A percentile compares a stretch with the other conserved stretches of the same genome.
Conservation (phyloP, 2,888 invertebrate species). For the Tachina lurida region DNA sequence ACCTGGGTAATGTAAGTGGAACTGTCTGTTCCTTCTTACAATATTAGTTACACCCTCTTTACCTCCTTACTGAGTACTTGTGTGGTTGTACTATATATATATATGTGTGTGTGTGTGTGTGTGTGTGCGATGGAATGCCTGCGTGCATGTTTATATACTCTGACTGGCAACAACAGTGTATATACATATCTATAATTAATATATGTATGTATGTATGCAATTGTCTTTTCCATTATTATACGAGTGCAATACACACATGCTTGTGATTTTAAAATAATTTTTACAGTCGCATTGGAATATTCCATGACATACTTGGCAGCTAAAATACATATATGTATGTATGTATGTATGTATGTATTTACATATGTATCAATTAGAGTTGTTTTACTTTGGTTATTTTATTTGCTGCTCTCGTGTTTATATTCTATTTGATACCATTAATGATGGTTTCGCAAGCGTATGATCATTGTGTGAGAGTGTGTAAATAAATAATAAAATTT, state of each 20-base stretch:
- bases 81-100: no score
- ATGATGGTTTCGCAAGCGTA: constrained; percentile 30
- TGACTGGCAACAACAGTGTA: neutral
- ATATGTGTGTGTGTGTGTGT: neutral
- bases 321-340: neutral
- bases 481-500: neutral
- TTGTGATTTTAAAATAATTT: neutral
- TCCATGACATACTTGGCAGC: constrained; percentile 65
- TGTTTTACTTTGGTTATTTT: constrained; percentile 14
- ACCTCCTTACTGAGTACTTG: neutral
- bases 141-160: neutral
- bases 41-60: no score
- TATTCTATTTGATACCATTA: neutral
- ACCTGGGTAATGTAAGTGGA: no score
- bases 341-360: no score
- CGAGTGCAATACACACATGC: neutral
- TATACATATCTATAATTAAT: neutral
- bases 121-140: neutral
- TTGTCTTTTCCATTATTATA: neutral
- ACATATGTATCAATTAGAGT: constrained; percentile 1
- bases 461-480: constrained; percentile 16
- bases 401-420: neutral
- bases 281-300: constrained; percentile 50
- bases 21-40: no score
- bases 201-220: no score